These are phyloP conservation scores for Cyphomyrus discorhynchus DNA, from an alignment of 2,113 vertebrate species.

Conservation along the genomic window DNA sequence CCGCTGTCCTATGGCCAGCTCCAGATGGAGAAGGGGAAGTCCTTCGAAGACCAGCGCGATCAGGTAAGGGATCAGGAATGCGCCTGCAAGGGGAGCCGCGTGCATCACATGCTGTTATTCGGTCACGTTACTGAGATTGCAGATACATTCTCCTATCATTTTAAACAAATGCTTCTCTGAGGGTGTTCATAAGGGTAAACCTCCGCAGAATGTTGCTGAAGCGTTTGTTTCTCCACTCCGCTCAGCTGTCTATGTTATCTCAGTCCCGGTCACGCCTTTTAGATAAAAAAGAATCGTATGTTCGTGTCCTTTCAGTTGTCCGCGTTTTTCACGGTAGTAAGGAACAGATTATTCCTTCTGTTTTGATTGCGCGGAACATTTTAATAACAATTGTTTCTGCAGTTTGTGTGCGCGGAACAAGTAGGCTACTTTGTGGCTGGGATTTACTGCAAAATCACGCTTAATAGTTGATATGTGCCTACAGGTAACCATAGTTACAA, in stretches of 20 bases:
- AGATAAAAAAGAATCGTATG: background rate
- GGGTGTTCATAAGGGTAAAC: background rate
- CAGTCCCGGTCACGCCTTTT: background rate
- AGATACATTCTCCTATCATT: background rate
- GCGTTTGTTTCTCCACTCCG: background rate
- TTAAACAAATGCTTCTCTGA: background rate
- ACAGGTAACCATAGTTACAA: background rate
- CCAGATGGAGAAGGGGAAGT: constrained; percentile 66
- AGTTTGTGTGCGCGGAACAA: background rate
- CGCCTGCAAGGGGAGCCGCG: constrained; percentile 49
- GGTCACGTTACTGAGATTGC: background rate
- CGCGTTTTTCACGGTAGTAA: constrained; percentile 3
- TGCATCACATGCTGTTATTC: background rate
- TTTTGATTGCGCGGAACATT: background rate
- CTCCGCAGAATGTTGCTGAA: background rate
- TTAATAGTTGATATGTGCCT: background rate
- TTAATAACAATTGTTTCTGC: background rate
- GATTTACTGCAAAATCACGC: background rate
- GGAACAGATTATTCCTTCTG: background rate
- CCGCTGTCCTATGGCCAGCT: constrained; percentile 69
- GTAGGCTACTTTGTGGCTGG: background rate
- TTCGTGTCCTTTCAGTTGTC: background rate
- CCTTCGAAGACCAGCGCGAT: constrained; percentile 68
- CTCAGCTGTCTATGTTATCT: background rate
- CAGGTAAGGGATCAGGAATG: constrained; percentile 71